Base-by-base conservation (phyloP, 2,888 invertebrate species). In the Sminthurinus aureus region DNA sequence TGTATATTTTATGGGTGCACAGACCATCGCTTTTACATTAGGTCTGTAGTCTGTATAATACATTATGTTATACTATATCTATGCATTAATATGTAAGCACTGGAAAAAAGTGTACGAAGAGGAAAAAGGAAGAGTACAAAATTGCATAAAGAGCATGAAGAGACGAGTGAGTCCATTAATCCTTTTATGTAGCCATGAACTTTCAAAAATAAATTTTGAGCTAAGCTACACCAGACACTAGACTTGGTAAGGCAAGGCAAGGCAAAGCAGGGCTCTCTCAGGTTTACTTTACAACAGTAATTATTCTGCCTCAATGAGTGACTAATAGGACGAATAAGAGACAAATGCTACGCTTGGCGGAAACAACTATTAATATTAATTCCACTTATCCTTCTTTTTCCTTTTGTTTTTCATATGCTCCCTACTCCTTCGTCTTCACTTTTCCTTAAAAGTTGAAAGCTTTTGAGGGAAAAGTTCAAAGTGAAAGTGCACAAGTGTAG, bases 141-240 rank as follows among this genome's bases (percentile, higher is more conserved):
- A 38, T 20, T n/a, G n/a, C n/a, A 69, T 15, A 20, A 22, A 20
- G 67, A 69, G n/a, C 0, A 69, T n/a, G 67, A 69, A 20, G n/a
- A 69, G 67, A 69, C 20, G 67, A 75, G 51, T n/a, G 75, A 75
- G 58, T 76, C 76, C 76, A 76, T 76, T 76, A 76, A 76, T 76
- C 76, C 76, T 76, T 76, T 76, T 76, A 76, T 76, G 76, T 52
- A 76, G 4, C 76, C 52, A 24, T 76, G 76, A 76, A 76, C 76
- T 76, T 76, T 76, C 76, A 76, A 52, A 76, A 76, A 76, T 76
- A 58, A 76, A 76, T 76, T 76, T 58, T 76, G 76, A 76, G 76
- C 76, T 58, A 11, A 51, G 50, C 76, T 76, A n/a, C n/a, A n/a
- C n/a, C n/a, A n/a, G n/a, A n/a, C n/a, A n/a, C n/a, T n/a, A n/a